Conservation (phyloP, 2,113 vertebrate genomes). For the Plecturocebus donacophilus region DNA sequence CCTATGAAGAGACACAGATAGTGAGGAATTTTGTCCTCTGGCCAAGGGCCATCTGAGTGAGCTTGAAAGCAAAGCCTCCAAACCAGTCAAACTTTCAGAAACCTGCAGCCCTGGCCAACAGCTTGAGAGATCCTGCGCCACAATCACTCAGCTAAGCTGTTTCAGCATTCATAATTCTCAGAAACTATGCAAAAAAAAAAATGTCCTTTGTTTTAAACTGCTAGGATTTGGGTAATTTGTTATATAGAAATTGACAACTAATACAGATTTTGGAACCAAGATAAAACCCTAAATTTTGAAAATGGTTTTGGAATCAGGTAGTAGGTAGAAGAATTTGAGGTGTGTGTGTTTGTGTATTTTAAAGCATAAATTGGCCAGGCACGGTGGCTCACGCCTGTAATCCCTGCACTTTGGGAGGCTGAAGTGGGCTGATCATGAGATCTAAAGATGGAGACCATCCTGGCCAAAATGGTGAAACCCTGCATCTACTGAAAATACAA, state of each 20-base stretch:
- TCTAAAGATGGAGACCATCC: too few relatives aligned
- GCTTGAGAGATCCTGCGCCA: background rate
- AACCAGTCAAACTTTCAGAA: background rate
- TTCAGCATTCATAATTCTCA: background rate
- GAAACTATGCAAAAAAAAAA: background rate
- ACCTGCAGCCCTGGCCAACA: background rate
- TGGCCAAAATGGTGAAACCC: too few relatives aligned
- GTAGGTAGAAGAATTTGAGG: background rate
- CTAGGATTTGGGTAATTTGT: background rate
- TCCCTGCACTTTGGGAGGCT: too few relatives aligned
- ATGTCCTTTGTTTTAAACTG: background rate
- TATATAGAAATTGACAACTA: background rate
- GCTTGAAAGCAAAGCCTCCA: background rate
- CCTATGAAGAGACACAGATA: background rate
- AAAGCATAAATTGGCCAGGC: too few relatives aligned
- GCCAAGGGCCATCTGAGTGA: background rate
- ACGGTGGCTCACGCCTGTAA: too few relatives aligned
- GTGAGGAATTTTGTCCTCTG: background rate
- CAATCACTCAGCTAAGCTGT: background rate
- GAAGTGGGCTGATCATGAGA: too few relatives aligned
- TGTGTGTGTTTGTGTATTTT: too few relatives aligned
- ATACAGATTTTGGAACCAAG: background rate
- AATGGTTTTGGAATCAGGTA: background rate
- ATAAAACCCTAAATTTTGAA: background rate
- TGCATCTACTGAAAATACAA: too few relatives aligned